Conservation (phyloP, 2,113 vertebrate species). For the Atractosteus spatula region DNA sequence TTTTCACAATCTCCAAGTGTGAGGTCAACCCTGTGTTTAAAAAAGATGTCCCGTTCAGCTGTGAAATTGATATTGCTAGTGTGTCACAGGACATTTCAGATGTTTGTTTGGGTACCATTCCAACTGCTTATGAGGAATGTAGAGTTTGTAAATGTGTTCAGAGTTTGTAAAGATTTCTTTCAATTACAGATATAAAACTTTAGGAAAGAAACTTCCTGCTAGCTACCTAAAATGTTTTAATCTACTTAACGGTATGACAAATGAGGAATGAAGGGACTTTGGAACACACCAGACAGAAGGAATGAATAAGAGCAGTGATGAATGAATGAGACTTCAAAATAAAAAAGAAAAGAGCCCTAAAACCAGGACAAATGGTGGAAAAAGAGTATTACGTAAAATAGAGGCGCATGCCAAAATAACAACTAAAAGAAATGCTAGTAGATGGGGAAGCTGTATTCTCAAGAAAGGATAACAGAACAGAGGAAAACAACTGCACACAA, state of each 20-base stretch:
- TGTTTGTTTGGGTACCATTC: no score
- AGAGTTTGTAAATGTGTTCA: no score
- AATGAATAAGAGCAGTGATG: not conserved
- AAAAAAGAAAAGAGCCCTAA: not conserved
- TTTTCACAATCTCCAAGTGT: not conserved
- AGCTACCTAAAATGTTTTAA: not conserved
- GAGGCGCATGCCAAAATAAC: not conserved
- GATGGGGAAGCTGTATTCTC: not conserved
- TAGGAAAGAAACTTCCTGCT: no score
- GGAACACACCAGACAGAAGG: not conserved
- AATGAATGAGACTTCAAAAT: not conserved
- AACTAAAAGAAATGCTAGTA: not conserved
- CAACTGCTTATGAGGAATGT: no score
- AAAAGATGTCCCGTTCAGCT: no score
- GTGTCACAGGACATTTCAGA: no score
- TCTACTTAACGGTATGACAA: not conserved
- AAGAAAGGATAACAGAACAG: conserved; percentile 2
- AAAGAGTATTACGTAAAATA: not conserved
- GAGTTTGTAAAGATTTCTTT: no score
- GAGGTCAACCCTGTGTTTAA: no score
- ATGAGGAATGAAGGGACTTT: not conserved
- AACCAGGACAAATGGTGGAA: not conserved
- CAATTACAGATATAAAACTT: no score
- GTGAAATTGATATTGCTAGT: no score
- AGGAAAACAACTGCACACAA: not conserved